These are phyloP conservation scores for Neosilurus hyrtlii DNA, from an alignment of 2,797 vertebrate species.

Conservation along the genomic window DNA sequence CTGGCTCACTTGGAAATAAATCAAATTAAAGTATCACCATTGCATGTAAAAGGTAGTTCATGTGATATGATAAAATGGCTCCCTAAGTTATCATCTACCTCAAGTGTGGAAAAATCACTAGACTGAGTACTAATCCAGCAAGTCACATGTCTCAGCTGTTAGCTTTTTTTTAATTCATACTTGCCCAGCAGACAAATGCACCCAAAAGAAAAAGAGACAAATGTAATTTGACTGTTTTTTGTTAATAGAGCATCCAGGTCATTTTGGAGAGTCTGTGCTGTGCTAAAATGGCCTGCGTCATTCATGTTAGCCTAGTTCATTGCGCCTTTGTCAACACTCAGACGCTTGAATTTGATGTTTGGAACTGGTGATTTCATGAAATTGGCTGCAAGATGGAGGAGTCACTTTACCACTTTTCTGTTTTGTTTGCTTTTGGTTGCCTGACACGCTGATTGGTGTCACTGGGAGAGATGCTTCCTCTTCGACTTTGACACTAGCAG, in stretches of 20 bases:
- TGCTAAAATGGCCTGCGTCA: slow-evolving; percentile 8
- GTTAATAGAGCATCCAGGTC: neutral
- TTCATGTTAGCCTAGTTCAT: slow-evolving; percentile 27
- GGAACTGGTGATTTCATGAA: slow-evolving; percentile 40
- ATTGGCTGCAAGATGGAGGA: slow-evolving; percentile 39
- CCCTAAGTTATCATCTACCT: neutral
- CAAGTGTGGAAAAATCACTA: neutral
- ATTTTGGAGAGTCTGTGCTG: slow-evolving; percentile 9
- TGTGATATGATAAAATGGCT: neutral
- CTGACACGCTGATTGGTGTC: slow-evolving; percentile 29
- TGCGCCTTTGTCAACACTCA: slow-evolving; percentile 32
- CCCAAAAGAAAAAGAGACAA: neutral
- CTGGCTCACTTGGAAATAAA: neutral
- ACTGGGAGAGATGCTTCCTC: slow-evolving; percentile 33
- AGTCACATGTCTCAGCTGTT: neutral
- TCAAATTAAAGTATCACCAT: neutral
- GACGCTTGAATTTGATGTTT: slow-evolving; percentile 46
- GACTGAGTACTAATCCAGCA: too few species aligned
- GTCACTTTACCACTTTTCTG: slow-evolving; percentile 44
- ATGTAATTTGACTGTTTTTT: neutral
- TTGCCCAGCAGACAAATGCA: neutral
- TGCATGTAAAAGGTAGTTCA: neutral
- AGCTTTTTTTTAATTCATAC: neutral
- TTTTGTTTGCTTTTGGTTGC: slow-evolving; percentile 41
- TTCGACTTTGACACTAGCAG: slow-evolving; percentile 34